Evolutionary conservation across 2,888 invertebrate genomes (phyloP).

Genomic region (Metallyticus violacea): DNA sequence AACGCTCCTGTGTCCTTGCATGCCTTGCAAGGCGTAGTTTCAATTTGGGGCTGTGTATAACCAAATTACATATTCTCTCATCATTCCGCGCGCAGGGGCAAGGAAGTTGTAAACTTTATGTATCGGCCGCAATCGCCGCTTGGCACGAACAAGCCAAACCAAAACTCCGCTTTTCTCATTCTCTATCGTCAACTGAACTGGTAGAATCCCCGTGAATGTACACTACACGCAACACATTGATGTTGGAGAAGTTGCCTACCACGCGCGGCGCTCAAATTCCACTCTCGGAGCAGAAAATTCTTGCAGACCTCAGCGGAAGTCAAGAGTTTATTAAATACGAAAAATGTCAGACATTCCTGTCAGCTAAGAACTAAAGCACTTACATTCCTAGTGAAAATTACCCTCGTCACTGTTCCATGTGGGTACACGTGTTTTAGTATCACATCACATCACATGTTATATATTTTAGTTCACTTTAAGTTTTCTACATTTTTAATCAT

Average conservation of each 20-base stretch:
- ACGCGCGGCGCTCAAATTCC: too few species aligned
- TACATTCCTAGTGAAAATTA: too few species aligned
- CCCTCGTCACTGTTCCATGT: too few species aligned
- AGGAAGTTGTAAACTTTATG: background rate
- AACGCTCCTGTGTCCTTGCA: background rate
- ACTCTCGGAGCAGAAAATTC: too few species aligned
- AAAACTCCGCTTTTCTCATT: background rate
- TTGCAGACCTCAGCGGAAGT: too few species aligned
- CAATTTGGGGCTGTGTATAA: background rate
- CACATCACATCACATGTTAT: too few species aligned
- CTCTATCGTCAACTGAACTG: background rate
- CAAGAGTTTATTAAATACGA: too few species aligned
- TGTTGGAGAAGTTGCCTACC: background rate
- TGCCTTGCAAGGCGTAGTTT: background rate
- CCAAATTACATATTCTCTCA: background rate
- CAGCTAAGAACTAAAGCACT: too few species aligned
- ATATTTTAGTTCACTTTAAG: too few species aligned
- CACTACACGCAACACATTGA: background rate
- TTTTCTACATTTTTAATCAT: too few species aligned
- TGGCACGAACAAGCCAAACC: background rate
- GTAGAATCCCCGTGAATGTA: background rate
- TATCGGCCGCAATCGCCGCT: background rate
- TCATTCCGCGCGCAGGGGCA: background rate
- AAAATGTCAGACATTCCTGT: too few species aligned
- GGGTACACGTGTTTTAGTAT: too few species aligned